Evolutionary conservation across 2,888 invertebrate genomes (phyloP), one percentile per base, ranked within the genome.

Genomic region (Cheilosia urbana): DNA sequence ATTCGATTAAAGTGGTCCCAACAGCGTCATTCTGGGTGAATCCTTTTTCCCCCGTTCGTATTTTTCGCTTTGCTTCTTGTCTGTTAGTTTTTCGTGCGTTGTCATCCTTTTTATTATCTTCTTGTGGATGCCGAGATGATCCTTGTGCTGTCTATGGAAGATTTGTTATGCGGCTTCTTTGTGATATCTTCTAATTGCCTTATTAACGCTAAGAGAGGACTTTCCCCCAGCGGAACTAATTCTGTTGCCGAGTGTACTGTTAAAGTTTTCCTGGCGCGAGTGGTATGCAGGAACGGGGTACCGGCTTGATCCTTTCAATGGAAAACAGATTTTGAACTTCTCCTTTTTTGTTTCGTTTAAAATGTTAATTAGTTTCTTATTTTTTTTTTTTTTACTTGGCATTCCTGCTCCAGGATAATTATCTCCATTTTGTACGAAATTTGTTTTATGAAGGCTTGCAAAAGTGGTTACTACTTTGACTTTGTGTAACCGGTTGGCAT

Each of bases 311-410:
- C 58, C 66, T 60, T 60, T 66, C 66, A 76, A 68, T 76, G 58
- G 60, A 76, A 68, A 68, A 68, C 60, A 68, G 58, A 76, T 76
- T 76, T 76, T 13, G 13, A 66, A 65, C 7, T 49, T 57, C 19
- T 49, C 53, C 37, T 4, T 66, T 40, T 51, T 72, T 51, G 45
- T 65, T 82, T 77, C 82, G 77, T 69, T 82, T 82, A 66, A 82
- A 82, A 77, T 82, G 77, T 77, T 76, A 82, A 82, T 82, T 71
- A 82, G 71, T 55, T 60, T 30, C n/a, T n/a, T n/a, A n/a, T n/a
- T 45, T 45, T 27, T 27, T 30, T 27, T 27, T 51, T 53, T 53
- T 27, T 5, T 21, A 9, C 37, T 62, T 30, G 15, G 11, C 40
- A 49, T 15, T 57, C 27, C 24, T 34, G n/a, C 40, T 47, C 27